Conservation (phyloP, 2,888 invertebrate genomes). For the Phyllotreta striolata region DNA sequence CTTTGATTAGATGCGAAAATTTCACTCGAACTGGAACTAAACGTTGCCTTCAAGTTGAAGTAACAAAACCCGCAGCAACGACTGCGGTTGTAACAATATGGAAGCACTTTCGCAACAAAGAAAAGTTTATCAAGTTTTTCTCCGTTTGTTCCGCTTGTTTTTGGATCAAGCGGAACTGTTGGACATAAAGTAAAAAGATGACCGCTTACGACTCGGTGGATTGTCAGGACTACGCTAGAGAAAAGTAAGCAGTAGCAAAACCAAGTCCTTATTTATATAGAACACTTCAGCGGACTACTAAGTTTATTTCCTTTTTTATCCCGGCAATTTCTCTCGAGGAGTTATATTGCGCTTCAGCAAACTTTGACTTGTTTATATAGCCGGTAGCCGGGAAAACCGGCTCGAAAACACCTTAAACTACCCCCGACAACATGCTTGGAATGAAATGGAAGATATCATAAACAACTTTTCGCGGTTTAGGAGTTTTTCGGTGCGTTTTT, state of each 20-base stretch:
- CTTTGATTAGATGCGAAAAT: too few species aligned
- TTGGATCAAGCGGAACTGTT: constrained; percentile 4
- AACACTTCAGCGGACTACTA: constrained; percentile 33
- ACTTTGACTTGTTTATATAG: constrained; percentile 42
- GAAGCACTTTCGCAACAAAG: too few species aligned
- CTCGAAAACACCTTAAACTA: constrained; percentile 38
- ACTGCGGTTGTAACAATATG: too few species aligned
- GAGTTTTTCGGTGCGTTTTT: background rate
- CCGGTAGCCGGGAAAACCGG: constrained; percentile 32
- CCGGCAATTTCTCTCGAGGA: constrained; percentile 38
- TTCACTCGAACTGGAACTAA: too few species aligned
- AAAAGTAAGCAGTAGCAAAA: constrained; percentile 29
- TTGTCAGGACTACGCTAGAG: constrained; percentile 28
- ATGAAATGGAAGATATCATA: constrained; percentile 44
- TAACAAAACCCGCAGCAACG: too few species aligned
- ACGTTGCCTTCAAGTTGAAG: too few species aligned
- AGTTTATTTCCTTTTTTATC: constrained; percentile 40
- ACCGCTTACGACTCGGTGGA: constrained; percentile 30
- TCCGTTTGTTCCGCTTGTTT: constrained; percentile 1
- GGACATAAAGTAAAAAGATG: constrained; percentile 25
- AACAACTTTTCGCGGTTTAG: constrained; percentile 42
- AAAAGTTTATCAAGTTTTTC: too few species aligned
- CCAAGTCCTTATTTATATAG: constrained; percentile 27
- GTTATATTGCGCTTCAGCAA: constrained; percentile 38
- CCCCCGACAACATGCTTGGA: constrained; percentile 37